Evolutionary conservation across 2,888 invertebrate species (phyloP), one percentile per base, ranked within the genome.

Genomic region (Drosophila borborema): DNA sequence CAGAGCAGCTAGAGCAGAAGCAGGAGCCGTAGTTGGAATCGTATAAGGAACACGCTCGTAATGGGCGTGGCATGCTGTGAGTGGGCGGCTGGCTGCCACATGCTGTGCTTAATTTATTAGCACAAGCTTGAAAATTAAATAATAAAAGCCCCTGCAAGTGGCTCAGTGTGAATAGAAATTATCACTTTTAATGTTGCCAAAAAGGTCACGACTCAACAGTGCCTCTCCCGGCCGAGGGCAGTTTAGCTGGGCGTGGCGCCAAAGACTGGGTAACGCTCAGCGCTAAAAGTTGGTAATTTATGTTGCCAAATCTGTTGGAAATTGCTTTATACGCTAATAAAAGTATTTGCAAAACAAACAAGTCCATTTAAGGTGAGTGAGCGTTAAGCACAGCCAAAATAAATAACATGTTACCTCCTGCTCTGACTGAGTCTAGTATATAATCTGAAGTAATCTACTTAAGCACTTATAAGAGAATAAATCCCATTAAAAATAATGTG

Each of bases 181-280:
- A 85, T 85, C 85, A 85, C 88, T 80, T 81, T 86, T 77, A 89
- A 88, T 89, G 85, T 86, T 85, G 85, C 85, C 85, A 85, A 85
- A 85, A 88, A 88, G 85, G 90, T 88, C 85, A 85, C 72, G 77
- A 81, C 72, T 72, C 87, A 41, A 58, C 61, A 49, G 41, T 31
- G 38, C 9, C 28, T 10, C 14, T 1, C 9, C 9, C 40, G 41
- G 45, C 41, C 41, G 43, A 36, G 46, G 54, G 54, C 40, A 49
- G 63, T 49, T 71, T 38, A 71, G 77, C 63, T 77, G 81, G 81
- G 82, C 79, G 87, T 68, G 65, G 61, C 72, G 75, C 75, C 84
- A 86, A 54, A 49, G 40, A 40, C 14, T 48, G 62, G 38, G 48
- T 16, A 63, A 49, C 58, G 55, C 66, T 43, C 10, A 58, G 45